Conservation (phyloP, 1,140 invertebrate species). For the Panulirus ornatus region DNA sequence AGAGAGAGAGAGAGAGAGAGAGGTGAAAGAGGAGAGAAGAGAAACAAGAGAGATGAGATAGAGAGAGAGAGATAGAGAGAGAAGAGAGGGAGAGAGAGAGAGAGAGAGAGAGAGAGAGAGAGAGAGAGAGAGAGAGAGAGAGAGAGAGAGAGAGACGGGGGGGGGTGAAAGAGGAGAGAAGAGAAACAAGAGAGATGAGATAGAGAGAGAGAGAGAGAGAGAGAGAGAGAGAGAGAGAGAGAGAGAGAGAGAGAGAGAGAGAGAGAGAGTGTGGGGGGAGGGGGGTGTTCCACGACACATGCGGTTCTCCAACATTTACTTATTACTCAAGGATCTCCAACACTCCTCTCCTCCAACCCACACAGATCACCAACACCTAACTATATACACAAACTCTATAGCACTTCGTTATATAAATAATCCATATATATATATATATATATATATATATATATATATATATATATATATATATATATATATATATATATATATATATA, state of each 20-base stretch:
- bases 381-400: too few relatives aligned
- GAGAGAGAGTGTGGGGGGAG: neutral
- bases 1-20: neutral
- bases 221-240: slow-evolving; percentile 39
- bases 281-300: too few relatives aligned
- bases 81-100: slow-evolving; percentile 9
- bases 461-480: too few relatives aligned
- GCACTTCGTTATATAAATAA: too few relatives aligned
- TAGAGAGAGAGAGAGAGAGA: slow-evolving; percentile 5
- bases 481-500: too few relatives aligned
- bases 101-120: neutral
- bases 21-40: neutral
- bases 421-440: too few relatives aligned
- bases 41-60: neutral
- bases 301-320: too few relatives aligned
- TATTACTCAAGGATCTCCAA: too few relatives aligned
- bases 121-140: neutral
- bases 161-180: neutral
- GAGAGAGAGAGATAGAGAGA: neutral
- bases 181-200: neutral
- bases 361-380: too few relatives aligned
- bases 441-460: too few relatives aligned
- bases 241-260: slow-evolving; percentile 39
- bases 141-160: neutral
- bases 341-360: too few relatives aligned